phyloP scores from a whole-genome alignment of 1,140 invertebrate genomes.

The Maconellicoccus hirsutus region DNA sequence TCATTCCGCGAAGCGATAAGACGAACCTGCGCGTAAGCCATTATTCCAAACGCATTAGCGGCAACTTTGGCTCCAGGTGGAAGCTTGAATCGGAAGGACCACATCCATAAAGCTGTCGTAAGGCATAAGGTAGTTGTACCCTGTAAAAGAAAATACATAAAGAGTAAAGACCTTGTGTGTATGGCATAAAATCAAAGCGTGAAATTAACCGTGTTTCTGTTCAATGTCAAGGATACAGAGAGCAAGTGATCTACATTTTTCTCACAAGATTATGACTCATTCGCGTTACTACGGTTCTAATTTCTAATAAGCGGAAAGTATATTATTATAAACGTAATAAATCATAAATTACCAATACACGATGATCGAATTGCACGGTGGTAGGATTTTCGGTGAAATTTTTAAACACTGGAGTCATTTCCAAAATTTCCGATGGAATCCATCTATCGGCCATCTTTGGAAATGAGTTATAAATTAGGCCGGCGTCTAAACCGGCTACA shows the following conservation, averaged over 20 bases:
- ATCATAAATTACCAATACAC: conserved; percentile 67
- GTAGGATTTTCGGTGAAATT: conserved; percentile 97
- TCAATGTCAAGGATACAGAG: neutral
- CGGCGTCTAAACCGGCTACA: conserved; percentile 96
- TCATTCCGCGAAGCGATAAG: neutral
- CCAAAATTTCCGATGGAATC: conserved; percentile 83
- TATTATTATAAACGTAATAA: too few species aligned
- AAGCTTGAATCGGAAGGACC: conserved; percentile 55
- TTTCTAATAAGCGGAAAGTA: neutral
- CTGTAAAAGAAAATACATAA: conserved; percentile 34
- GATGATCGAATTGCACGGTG: conserved; percentile 93
- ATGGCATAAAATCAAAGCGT: neutral
- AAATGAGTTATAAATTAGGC: conserved; percentile 95
- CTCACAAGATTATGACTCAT: neutral
- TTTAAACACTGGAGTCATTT: conserved; percentile 53
- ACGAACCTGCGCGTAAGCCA: conserved; percentile 58
- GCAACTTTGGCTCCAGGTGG: conserved; percentile 62
- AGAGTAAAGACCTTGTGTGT: neutral
- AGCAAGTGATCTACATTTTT: too few species aligned
- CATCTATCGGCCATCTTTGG: conserved; percentile 95
- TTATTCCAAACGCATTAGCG: conserved; percentile 53
- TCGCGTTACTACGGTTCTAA: neutral
- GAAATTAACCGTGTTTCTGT: neutral
- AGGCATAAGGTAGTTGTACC: conserved; percentile 58
- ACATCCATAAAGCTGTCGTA: conserved; percentile 52